Percentiles rank a stretch among this genome's conserved stretches.
Conservation (phyloP, 2,888 invertebrate genomes). For the Oeneis ivallda region DNA sequence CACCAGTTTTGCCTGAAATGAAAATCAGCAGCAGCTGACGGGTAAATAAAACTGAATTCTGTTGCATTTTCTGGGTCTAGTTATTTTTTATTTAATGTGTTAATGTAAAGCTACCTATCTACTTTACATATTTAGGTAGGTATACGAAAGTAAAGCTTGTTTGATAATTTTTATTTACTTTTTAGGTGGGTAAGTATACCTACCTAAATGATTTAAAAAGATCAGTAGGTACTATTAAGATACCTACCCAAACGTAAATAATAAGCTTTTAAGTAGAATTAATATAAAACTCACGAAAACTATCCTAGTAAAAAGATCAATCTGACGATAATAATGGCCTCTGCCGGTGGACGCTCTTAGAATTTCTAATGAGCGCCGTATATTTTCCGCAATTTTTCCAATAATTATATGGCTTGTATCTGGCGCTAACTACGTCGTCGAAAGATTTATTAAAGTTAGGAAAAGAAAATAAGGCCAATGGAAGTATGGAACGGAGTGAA, state of each 20-base stretch:
- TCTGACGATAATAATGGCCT: constrained; percentile 26
- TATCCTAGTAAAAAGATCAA: constrained; percentile 21
- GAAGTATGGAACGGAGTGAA: too few species aligned
- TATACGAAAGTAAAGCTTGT: too few species aligned
- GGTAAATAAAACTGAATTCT: too few species aligned
- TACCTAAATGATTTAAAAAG: background rate
- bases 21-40: too few species aligned
- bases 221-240: background rate
- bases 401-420: constrained; percentile 8
- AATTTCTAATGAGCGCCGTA: constrained; percentile 26
- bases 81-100: too few species aligned
- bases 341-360: constrained; percentile 23
- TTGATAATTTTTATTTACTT: too few species aligned
- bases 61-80: too few species aligned
- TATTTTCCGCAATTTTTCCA: constrained; percentile 14
- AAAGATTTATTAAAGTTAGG: background rate
- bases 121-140: too few species aligned
- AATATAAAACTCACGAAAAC: background rate
- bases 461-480: background rate
- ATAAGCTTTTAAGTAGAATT: background rate
- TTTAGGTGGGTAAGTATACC: too few species aligned
- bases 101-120: too few species aligned
- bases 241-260: background rate
- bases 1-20: too few species aligned
- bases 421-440: background rate